Conservation (phyloP, 2,797 vertebrate genomes). For the Fistularia commersonii region DNA sequence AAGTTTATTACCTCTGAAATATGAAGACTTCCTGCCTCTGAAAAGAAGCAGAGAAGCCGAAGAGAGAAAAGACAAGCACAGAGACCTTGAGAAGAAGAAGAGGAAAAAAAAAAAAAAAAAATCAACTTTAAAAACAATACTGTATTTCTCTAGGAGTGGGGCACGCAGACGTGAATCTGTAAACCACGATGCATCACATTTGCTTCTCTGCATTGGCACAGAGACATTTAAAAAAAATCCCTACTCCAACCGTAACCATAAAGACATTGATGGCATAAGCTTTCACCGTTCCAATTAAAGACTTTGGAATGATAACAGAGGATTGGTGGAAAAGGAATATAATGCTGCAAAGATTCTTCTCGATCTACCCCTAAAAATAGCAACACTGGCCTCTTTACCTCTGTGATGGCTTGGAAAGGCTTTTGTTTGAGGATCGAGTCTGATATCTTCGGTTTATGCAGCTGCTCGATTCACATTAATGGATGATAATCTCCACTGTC, state of each 20-base stretch:
- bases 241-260: slow-evolving; percentile 23
- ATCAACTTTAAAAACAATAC: slow-evolving; percentile 42
- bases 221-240: slow-evolving; percentile 27
- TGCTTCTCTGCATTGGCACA: slow-evolving; percentile 39
- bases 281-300: slow-evolving; percentile 56
- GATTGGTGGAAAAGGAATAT: slow-evolving; percentile 43
- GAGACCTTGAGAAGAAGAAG: slow-evolving; percentile 6
- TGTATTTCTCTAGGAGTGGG: slow-evolving; percentile 46
- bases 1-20: slow-evolving; percentile 65
- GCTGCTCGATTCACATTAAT: slow-evolving; percentile 40
- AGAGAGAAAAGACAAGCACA: slow-evolving; percentile 4
- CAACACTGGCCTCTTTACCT: slow-evolving; percentile 54
- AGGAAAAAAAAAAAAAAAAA: slow-evolving; percentile 3
- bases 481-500: slow-evolving; percentile 54
- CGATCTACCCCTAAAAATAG: slow-evolving; percentile 61
- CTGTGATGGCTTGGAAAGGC: slow-evolving; percentile 37
- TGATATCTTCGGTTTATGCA: slow-evolving; percentile 14
- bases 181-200: slow-evolving; percentile 32
- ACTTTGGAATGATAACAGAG: slow-evolving; percentile 54
- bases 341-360: slow-evolving; percentile 39
- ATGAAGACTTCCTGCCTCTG: slow-evolving; percentile 39
- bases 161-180: slow-evolving; percentile 22
- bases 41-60: slow-evolving; percentile 15
- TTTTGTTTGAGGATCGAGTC: slow-evolving; percentile 22
- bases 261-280: slow-evolving; percentile 42